These are phyloP conservation scores for Lamprologus callipterus DNA, from an alignment of 2,113 vertebrate genomes.

Conservation along the genomic window DNA sequence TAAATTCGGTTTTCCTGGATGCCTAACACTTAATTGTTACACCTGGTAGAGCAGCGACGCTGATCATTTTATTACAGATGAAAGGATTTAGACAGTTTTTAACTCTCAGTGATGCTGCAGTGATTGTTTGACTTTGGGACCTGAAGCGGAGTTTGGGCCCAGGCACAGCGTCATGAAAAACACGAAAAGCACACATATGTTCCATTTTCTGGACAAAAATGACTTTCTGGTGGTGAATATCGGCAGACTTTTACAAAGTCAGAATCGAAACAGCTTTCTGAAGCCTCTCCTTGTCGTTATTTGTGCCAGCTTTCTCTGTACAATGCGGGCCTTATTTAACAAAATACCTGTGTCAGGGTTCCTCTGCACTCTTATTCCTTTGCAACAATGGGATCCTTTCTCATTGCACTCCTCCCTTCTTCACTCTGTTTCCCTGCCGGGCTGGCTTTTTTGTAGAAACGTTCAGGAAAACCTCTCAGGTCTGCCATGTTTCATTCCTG, in stretches of 20 bases:
- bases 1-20: neutral
- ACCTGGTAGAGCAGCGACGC: neutral
- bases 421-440: conserved; percentile 30
- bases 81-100: neutral
- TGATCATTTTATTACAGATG: neutral
- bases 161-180: neutral
- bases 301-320: conserved; percentile 24
- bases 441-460: conserved; percentile 25
- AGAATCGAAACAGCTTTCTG: conserved; percentile 53
- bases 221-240: neutral
- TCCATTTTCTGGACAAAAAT: neutral
- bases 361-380: conserved; percentile 47
- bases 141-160: neutral
- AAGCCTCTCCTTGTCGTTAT: neutral
- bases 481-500: conserved; percentile 22
- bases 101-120: neutral
- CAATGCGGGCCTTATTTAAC: conserved; percentile 66
- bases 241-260: neutral
- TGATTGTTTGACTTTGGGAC: neutral
- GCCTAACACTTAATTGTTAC: neutral
- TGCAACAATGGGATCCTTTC: conserved; percentile 71
- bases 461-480: conserved; percentile 22
- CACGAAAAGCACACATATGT: neutral
- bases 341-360: conserved; percentile 74
- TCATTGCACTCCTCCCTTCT: conserved; percentile 43